Evolutionary conservation across 2,888 invertebrate species (phyloP), one percentile per base, ranked within the genome.

Genomic region (Glaucopsyche alexis): DNA sequence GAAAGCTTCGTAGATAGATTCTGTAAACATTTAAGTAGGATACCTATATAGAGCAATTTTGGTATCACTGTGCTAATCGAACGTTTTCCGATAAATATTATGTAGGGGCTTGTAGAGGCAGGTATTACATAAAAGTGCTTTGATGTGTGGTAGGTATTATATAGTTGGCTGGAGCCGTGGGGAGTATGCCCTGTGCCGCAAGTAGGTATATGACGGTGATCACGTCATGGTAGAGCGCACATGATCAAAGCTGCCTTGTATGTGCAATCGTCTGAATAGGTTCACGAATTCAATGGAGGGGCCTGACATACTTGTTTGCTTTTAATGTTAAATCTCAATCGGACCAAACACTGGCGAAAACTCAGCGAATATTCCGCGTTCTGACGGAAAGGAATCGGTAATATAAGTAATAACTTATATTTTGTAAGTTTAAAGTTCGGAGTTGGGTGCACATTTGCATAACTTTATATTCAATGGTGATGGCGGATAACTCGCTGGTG

Each of bases 381-480:
- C 29, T 7, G 42, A 19, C 52, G 79, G 79, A 81, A 82, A 78
- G 74, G 81, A 83, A 86, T 82, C 80, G 82, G 82, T 83, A 84
- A 85, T 86, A 86, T 82, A 80, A 82, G 82, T 83, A 84, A 85
- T 86, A 87, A 88, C 83, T 87, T 83, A 75, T 84, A 85, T 87
- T 90, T 88, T 87, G 85, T 85, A 88, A 89, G 85, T 88, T 87
- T 87, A 88, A 88, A 86, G 84, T 87, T 82, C 84, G 77, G 82
- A 88, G 86, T 87, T 86, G 81, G 81, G 81, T 87, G 86, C 86
- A 87, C 83, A 92, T 91, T 91, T 87, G 85, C 92, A 92, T 91
- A 92, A 90, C 87, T 91, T 89, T 89, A 87, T 85, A 91, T 91
- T 88, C 91, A 89, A 87, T 85, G 87, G 84, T 84, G 86, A 83